A percentile compares a stretch with the other conserved stretches of the same genome.
Evolutionary conservation across 1,140 invertebrate species (phyloP).

Genomic region (Bombus consobrinus): DNA sequence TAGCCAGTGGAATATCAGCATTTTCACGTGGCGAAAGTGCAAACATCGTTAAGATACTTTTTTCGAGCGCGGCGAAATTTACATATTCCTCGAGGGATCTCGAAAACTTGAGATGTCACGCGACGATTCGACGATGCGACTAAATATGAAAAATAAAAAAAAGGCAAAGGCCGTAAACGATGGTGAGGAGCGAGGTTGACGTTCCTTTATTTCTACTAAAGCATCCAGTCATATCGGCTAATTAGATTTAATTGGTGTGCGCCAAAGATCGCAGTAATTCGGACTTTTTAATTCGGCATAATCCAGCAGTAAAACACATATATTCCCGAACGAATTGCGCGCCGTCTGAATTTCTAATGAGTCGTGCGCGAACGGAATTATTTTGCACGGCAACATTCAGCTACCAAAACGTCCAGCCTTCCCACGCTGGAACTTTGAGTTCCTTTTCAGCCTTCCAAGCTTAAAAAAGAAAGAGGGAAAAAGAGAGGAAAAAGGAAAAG

Average conservation of each 20-base stretch:
- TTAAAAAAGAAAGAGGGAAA: accelerated
- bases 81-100: background rate
- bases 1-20: background rate
- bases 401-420: background rate
- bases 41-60: conserved; percentile 19
- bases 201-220: background rate
- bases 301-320: conserved; percentile 1
- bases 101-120: background rate
- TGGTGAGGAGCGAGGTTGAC: too few species aligned
- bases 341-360: conserved; percentile 12
- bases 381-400: background rate
- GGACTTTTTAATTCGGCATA: background rate
- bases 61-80: background rate
- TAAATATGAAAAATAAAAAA: background rate
- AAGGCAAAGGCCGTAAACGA: too few species aligned
- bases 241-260: conserved; percentile 33
- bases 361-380: background rate
- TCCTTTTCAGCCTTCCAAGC: background rate
- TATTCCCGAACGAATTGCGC: background rate
- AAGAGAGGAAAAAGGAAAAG: background rate
- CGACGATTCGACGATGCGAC: background rate
- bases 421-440: background rate
- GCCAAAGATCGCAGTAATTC: background rate
- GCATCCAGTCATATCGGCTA: conserved; percentile 11
- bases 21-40: background rate